Conservation (phyloP, 2,797 vertebrate genomes). For the Arremon brunneinucha region DNA sequence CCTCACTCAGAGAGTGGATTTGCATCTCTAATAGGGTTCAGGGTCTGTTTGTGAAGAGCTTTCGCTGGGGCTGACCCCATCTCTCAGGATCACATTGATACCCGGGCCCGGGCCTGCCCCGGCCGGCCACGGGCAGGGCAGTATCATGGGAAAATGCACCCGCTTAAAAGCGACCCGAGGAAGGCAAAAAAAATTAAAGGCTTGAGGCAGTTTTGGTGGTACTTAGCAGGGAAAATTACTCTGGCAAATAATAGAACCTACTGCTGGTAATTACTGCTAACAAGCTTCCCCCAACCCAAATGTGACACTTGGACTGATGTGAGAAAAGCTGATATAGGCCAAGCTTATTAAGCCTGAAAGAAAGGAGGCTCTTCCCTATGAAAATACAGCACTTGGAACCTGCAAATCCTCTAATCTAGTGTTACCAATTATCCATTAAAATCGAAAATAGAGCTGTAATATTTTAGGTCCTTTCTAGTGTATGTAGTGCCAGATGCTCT, state of each 20-base stretch:
- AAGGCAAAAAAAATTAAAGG: conserved; percentile 81
- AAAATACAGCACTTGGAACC: conserved; percentile 74
- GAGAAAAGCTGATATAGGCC: conserved; percentile 78
- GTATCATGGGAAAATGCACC: conserved; percentile 88
- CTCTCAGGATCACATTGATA: conserved; percentile 80
- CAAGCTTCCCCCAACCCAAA: conserved; percentile 78
- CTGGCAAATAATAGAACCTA: conserved; percentile 84
- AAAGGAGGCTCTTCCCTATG: conserved; percentile 67
- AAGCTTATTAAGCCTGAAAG: conserved; percentile 77
- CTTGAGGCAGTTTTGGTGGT: conserved; percentile 83
- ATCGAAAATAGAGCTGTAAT: conserved; percentile 73
- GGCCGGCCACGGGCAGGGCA: conserved; percentile 69
- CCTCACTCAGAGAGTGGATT: conserved; percentile 89
- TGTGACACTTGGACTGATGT: conserved; percentile 79
- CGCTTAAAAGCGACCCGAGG: conserved; percentile 77
- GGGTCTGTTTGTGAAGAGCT: conserved; percentile 88
- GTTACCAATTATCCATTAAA: conserved; percentile 73
- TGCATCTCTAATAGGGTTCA: conserved; percentile 93
- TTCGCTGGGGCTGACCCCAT: conserved; percentile 83
- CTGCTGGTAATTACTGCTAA: conserved; percentile 88
- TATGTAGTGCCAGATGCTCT: conserved; percentile 37
- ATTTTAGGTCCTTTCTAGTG: conserved; percentile 63
- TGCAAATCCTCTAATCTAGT: conserved; percentile 76
- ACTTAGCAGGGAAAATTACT: conserved; percentile 90
- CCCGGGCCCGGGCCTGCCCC: conserved; percentile 71